Base-by-base conservation (phyloP, 2,113 vertebrate genomes). In the Shinisaurus crocodilurus region DNA sequence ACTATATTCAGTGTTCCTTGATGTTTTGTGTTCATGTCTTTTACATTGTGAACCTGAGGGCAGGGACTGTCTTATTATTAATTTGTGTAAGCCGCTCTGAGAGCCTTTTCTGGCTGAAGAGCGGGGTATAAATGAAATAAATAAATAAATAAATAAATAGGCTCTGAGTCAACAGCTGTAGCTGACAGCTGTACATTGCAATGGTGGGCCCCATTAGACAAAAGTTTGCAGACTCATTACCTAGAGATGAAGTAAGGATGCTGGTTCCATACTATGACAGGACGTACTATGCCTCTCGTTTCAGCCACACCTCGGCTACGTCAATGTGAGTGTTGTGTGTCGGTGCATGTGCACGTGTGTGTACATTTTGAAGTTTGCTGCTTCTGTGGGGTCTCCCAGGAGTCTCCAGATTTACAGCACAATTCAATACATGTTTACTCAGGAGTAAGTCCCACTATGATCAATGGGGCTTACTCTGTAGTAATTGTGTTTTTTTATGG, bases 351-450 rank as follows among this genome's bases (percentile, higher is more conserved):
- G 74, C 9, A 0, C 10, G 18, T 40, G 12, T n/a, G 45, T 89
- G 7, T 88, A 60, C 91, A 48, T 76, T 87, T 92, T 92, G 90
- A 84, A 86, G 80, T 87, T 92, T 91, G 7, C 7, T 1, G 4
- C 82, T 85, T 9, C n/a, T 88, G 54, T 77, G 85, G 74, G 54
- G 88, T 45, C 27, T 85, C 29, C 0, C 25, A 27, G 32, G 85
- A 54, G 27, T 54, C 88, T 88, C 13, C 4, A 37, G 45, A 65
- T 88, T 91, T 94, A 74, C 50, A 54, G 48, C 50, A 60, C 12
- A 57, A 76, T 40, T 20, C n/a, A 13, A 5, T 37, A 86, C 45
- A 74, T 37, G 25, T 87, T 87, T 76, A 76, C 50, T 60, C 27
- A 32, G 50, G 15, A 54, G 70, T 72, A 87, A 40, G n/a, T 63